These are phyloP conservation scores for Andrena cerasifolii DNA, from an alignment of 1,140 invertebrate species.

Conservation along the genomic window DNA sequence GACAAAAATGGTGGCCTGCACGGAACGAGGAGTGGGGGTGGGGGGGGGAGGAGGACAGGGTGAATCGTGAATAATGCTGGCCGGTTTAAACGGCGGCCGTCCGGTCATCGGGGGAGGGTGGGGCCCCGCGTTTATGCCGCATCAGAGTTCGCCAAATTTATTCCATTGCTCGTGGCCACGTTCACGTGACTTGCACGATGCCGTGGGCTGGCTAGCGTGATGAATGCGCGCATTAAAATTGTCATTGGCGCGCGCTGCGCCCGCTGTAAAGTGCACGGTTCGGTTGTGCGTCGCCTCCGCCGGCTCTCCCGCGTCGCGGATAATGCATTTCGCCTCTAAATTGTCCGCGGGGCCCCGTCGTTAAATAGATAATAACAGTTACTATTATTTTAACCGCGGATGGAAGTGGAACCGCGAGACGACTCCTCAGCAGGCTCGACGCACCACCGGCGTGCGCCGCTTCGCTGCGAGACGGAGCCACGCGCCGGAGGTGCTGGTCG, in stretches of 20 bases:
- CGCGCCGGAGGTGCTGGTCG: not conserved
- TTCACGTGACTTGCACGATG: conserved; percentile 57
- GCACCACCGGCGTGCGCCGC: not conserved
- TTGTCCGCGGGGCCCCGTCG: conserved; percentile 31
- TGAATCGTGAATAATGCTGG: conserved; percentile 69
- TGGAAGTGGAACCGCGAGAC: not conserved
- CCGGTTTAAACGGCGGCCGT: conserved; percentile 68
- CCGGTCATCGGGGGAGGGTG: conserved; percentile 66
- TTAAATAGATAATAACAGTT: conserved; percentile 56
- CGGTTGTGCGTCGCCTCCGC: conserved; percentile 7
- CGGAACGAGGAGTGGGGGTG: not conserved
- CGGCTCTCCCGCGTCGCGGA: not conserved
- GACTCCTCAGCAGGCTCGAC: not conserved
- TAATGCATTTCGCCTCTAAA: conserved; percentile 52
- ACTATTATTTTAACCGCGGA: conserved; percentile 33
- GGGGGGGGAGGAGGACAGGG: conserved; percentile 37
- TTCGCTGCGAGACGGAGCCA: not conserved
- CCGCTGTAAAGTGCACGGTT: conserved; percentile 35
- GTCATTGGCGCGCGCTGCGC: conserved; percentile 33
- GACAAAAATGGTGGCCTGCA: conserved; percentile 61
- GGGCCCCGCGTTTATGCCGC: conserved; percentile 68
- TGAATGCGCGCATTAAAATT: conserved; percentile 73
- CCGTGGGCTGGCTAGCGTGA: conserved; percentile 62
- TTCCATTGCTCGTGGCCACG: conserved; percentile 66
- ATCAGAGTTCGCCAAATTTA: conserved; percentile 75